Evolutionary conservation across 2,113 vertebrate species (phyloP).

Genomic region (Puntigrus tetrazona): DNA sequence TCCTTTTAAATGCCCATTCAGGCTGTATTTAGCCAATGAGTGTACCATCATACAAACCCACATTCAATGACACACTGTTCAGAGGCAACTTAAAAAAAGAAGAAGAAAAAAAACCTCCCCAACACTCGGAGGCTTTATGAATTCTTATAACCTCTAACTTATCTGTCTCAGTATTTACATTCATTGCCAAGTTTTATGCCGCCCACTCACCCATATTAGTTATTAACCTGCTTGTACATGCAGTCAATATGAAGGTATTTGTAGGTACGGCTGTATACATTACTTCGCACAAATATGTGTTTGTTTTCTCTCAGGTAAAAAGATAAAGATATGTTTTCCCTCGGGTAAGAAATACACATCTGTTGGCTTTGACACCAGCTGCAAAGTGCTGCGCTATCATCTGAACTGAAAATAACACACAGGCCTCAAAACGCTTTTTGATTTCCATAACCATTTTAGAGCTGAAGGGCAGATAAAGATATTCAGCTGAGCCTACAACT

Average conservation of each 20-base stretch:
- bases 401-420: constrained; percentile 18
- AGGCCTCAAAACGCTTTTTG: constrained; percentile 9
- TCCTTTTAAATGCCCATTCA: constrained; percentile 5
- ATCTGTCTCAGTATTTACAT: constrained; percentile 12
- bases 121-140: background rate
- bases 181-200: background rate
- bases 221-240: constrained; percentile 1
- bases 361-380: background rate
- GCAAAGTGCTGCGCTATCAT: background rate
- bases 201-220: constrained; percentile 28
- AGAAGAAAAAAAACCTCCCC: constrained; percentile 13
- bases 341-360: constrained; percentile 9
- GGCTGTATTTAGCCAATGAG: constrained; percentile 4
- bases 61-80: constrained; percentile 45
- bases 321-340: background rate
- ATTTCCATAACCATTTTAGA: background rate
- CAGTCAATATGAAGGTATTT: background rate
- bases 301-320: constrained; percentile 8
- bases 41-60: constrained; percentile 27
- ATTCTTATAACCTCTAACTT: constrained; percentile 2
- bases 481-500: background rate
- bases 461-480: background rate
- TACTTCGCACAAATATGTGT: constrained; percentile 5
- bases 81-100: constrained; percentile 39
- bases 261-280: background rate